Evolutionary conservation across 2,888 invertebrate species (phyloP).

Genomic region (Eudemis profundana): DNA sequence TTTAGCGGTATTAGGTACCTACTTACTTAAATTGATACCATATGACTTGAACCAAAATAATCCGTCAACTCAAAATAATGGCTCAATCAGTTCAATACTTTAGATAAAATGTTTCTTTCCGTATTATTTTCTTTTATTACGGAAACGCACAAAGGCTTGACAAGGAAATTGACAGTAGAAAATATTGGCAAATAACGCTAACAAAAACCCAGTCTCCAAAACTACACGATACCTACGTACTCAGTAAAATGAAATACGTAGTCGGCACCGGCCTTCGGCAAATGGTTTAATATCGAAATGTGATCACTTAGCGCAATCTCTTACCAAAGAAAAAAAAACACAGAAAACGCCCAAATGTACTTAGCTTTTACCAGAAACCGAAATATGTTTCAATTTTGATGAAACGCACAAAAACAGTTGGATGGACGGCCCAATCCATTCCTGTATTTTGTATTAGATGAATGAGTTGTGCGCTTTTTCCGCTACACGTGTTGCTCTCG

Average conservation of each 20-base stretch:
- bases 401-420: slow-evolving; percentile 68
- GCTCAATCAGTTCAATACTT: too few relatives aligned
- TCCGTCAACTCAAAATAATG: too few relatives aligned
- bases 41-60: too few relatives aligned
- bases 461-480: slow-evolving; percentile 41
- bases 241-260: slow-evolving; percentile 85
- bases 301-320: slow-evolving; percentile 86
- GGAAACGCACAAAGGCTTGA: slow-evolving; percentile 57
- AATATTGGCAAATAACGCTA: slow-evolving; percentile 80
- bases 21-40: too few relatives aligned
- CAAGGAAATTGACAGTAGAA: slow-evolving; percentile 51
- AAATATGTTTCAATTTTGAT: slow-evolving; percentile 80
- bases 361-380: slow-evolving; percentile 79
- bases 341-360: slow-evolving; percentile 74
- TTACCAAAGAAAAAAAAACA: slow-evolving; percentile 81
- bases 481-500: slow-evolving; percentile 9
- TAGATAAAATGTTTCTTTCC: neutral
- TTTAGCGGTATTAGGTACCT: too few relatives aligned
- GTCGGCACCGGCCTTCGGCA: slow-evolving; percentile 82
- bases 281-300: slow-evolving; percentile 86
- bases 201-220: slow-evolving; percentile 82
- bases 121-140: slow-evolving; percentile 7
- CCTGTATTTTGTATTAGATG: slow-evolving; percentile 56
- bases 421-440: slow-evolving; percentile 68
- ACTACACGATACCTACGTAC: slow-evolving; percentile 77